Conservation (phyloP, 2,797 vertebrate species). For the Squalus acanthias region DNA sequence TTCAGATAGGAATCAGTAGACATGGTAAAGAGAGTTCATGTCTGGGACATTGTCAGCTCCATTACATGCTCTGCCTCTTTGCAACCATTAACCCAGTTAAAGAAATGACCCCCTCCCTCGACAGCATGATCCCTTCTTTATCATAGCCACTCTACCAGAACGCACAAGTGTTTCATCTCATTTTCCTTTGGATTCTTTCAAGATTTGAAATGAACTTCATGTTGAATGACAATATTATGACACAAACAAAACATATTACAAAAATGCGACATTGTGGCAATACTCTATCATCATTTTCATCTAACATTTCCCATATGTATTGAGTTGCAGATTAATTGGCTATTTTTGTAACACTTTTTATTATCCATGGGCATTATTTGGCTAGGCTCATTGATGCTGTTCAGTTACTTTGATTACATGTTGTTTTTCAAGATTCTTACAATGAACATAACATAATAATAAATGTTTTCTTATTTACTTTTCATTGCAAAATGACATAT, state of each 20-base stretch:
- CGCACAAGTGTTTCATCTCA: not conserved
- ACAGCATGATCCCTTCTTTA: not conserved
- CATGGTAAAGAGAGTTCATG: conserved; percentile 38
- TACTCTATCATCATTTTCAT: not conserved
- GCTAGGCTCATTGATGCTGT: not conserved
- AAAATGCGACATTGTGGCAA: not conserved
- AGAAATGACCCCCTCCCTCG: not conserved
- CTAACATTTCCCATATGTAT: not conserved
- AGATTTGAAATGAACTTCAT: not conserved
- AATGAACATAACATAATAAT: not conserved
- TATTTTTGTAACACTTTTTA: not conserved
- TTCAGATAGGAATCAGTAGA: conserved; percentile 39
- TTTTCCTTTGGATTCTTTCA: conserved; percentile 19
- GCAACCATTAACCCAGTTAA: not conserved
- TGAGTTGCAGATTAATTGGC: not conserved
- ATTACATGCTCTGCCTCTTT: conserved; percentile 31
- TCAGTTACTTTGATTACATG: not conserved
- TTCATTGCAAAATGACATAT: too few species aligned
- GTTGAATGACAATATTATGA: not conserved
- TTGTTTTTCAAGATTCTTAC: not conserved
- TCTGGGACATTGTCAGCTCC: conserved; percentile 41
- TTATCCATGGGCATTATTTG: not conserved
- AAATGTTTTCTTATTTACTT: not conserved
- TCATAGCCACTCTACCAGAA: not conserved
- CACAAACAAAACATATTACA: not conserved